Evolutionary conservation across 2,888 invertebrate species (phyloP).

Genomic region (Apotomis capreana): DNA sequence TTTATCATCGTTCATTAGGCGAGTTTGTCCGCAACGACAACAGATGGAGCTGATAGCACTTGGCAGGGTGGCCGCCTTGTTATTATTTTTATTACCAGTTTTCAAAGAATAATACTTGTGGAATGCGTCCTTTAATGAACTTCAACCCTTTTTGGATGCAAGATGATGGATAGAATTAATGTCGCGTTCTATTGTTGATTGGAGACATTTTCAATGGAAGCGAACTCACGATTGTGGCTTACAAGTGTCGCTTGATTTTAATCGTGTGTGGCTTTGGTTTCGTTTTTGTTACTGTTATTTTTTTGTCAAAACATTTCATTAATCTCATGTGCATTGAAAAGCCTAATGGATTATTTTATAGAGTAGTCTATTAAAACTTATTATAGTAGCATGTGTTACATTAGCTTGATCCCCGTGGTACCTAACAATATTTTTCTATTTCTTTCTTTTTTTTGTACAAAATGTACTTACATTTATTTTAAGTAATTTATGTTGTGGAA

Average conservation of each 20-base stretch:
- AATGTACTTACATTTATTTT: too few species aligned
- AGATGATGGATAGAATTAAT: constrained; percentile 82
- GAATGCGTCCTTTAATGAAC: constrained; percentile 83
- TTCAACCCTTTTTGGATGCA: constrained; percentile 80
- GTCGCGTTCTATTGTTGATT: constrained; percentile 80
- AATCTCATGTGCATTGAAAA: constrained; percentile 6
- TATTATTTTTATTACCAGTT: constrained; percentile 84
- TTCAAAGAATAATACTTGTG: constrained; percentile 83
- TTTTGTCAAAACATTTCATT: constrained; percentile 6
- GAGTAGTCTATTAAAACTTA: not conserved
- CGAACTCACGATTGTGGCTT: constrained; percentile 57
- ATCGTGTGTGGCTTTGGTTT: constrained; percentile 36
- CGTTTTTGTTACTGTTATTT: constrained; percentile 2
- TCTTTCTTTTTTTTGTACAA: too few species aligned
- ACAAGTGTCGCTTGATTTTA: constrained; percentile 40
- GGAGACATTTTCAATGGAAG: constrained; percentile 75
- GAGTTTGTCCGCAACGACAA: constrained; percentile 84
- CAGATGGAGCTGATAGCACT: constrained; percentile 84
- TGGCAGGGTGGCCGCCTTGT: constrained; percentile 83
- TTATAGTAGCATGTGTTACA: too few species aligned
- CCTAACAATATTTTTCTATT: too few species aligned
- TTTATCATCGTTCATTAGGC: constrained; percentile 84
- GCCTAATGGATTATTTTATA: not conserved
- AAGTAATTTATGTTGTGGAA: too few species aligned
- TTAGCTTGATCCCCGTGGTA: too few species aligned